Conservation (phyloP, 2,888 invertebrate genomes). For the Phanerotoma sp. region DNA sequence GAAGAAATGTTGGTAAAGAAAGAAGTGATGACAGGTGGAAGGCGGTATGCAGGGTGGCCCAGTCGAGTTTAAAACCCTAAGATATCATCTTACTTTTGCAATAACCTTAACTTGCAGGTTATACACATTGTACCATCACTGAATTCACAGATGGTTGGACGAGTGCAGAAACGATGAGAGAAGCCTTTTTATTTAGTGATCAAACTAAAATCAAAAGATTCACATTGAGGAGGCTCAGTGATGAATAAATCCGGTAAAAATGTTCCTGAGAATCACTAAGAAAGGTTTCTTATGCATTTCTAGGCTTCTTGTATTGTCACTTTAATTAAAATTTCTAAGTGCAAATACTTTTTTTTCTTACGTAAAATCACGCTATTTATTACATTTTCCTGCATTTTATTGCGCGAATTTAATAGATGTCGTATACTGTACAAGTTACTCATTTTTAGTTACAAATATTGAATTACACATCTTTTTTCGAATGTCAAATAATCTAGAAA, state of each 20-base stretch:
- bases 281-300: slow-evolving; percentile 28
- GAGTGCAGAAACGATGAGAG: slow-evolving; percentile 18
- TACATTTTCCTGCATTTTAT: not conserved
- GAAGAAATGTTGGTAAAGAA: slow-evolving; percentile 8
- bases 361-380: too few species aligned
- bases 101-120: slow-evolving; percentile 2
- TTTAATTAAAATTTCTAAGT: too few species aligned
- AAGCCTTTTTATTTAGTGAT: slow-evolving; percentile 18
- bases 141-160: slow-evolving; percentile 16
- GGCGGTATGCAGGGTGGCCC: slow-evolving; percentile 37
- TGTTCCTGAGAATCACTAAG: slow-evolving; percentile 18
- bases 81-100: slow-evolving; percentile 25
- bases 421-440: too few species aligned
- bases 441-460: too few species aligned
- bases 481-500: too few species aligned
- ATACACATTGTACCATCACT: not conserved
- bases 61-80: slow-evolving; percentile 23
- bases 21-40: slow-evolving; percentile 52
- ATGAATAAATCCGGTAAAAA: slow-evolving; percentile 53
- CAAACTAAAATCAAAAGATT: slow-evolving; percentile 26
- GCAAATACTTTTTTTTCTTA: too few species aligned
- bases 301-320: slow-evolving; percentile 1
- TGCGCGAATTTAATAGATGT: too few species aligned
- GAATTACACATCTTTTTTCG: too few species aligned
- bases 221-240: slow-evolving; percentile 43